Conservation (phyloP, 2,888 invertebrate species). For the Agrochola lota region DNA sequence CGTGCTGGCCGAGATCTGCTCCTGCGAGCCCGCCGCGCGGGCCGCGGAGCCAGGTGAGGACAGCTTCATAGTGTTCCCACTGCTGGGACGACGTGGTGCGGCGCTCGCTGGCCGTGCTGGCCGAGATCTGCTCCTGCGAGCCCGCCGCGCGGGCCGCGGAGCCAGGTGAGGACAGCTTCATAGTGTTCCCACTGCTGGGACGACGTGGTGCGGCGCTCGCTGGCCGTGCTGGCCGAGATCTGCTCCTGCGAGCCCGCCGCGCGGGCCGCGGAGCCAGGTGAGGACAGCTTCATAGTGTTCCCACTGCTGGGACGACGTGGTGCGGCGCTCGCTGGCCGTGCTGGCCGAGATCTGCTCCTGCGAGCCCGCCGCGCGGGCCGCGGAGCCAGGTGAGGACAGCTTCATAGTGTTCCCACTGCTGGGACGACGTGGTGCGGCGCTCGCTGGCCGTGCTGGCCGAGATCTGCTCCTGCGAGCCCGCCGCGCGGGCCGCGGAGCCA, state of each 20-base stretch:
- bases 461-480: background rate
- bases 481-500: too few relatives aligned
- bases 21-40: conserved; percentile 44
- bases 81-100: background rate
- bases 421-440: background rate
- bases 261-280: background rate
- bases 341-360: conserved; percentile 94
- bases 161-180: background rate
- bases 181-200: background rate
- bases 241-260: conserved; percentile 3
- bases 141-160: background rate
- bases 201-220: conserved; percentile 1
- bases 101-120: conserved; percentile 94
- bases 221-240: conserved; percentile 4
- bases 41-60: conserved; percentile 81
- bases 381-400: conserved; percentile 1
- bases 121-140: conserved; percentile 92
- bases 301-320: background rate
- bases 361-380: conserved; percentile 19
- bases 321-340: conserved; percentile 92
- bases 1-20: conserved; percentile 9
- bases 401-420: background rate
- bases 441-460: background rate
- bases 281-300: background rate
- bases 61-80: background rate